These are phyloP conservation scores for Oppia nitens DNA, from an alignment of 1,140 invertebrate species.

Conservation along the genomic window DNA sequence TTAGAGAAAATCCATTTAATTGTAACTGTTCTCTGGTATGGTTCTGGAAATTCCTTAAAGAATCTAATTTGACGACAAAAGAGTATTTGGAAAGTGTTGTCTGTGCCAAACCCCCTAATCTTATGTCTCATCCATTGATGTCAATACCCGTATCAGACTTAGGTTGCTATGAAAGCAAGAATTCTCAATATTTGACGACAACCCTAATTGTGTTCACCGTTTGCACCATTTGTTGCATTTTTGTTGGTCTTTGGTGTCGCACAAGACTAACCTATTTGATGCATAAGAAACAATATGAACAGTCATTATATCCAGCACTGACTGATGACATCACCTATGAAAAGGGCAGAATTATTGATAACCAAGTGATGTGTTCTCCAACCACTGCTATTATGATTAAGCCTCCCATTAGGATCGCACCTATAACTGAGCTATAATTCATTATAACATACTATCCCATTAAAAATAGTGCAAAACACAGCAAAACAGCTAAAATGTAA, in stretches of 20 bases:
- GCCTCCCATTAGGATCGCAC: not conserved
- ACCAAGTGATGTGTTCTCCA: not conserved
- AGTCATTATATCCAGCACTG: not conserved
- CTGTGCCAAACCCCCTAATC: not conserved
- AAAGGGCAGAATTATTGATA: not conserved
- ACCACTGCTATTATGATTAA: not conserved
- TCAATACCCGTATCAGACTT: not conserved
- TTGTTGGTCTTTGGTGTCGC: not conserved
- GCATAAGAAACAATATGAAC: not conserved
- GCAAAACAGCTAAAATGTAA: too few species aligned
- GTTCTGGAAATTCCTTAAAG: constrained; percentile 44
- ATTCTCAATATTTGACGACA: not conserved
- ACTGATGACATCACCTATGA: not conserved
- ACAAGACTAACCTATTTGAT: not conserved
- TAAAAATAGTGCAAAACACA: not conserved
- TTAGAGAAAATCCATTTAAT: constrained; percentile 60
- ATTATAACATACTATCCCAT: not conserved
- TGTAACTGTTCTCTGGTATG: constrained; percentile 74
- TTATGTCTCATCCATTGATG: not conserved
- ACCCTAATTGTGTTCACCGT: not conserved
- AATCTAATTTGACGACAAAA: not conserved
- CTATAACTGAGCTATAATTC: not conserved
- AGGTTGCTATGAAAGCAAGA: not conserved
- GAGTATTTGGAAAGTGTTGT: not conserved
- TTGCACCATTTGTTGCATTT: not conserved